Conservation (phyloP, 2,888 invertebrate genomes). For the Limenitis camilla region DNA sequence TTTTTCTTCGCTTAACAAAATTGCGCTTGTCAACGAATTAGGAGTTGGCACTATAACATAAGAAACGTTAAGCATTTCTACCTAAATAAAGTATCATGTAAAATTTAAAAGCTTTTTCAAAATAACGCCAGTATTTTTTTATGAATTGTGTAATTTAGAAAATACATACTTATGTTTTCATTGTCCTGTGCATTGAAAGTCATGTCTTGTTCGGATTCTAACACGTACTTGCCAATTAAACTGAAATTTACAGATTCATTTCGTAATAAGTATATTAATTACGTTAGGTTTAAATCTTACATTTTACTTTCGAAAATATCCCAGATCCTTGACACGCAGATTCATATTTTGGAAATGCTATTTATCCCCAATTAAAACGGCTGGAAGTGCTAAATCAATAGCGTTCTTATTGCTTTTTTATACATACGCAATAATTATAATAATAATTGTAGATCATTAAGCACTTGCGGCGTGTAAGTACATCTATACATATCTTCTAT, state of each 20-base stretch:
- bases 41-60: constrained; percentile 23
- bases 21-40: constrained; percentile 65
- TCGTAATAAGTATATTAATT: neutral
- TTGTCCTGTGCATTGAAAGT: constrained; percentile 32
- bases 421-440: too few species aligned
- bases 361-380: too few species aligned
- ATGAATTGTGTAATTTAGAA: neutral
- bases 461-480: too few species aligned
- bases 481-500: too few species aligned
- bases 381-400: too few species aligned
- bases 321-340: neutral
- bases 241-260: constrained; percentile 39
- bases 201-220: constrained; percentile 59
- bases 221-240: constrained; percentile 76
- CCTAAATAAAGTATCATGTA: neutral
- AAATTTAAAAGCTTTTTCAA: neutral
- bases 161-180: constrained; percentile 31
- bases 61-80: neutral
- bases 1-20: constrained; percentile 71
- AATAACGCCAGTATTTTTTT: constrained; percentile 8
- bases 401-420: too few species aligned
- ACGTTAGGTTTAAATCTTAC: neutral
- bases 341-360: too few species aligned
- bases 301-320: too few species aligned
- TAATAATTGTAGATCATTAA: too few species aligned